Evolutionary conservation across 2,797 vertebrate species (phyloP), one percentile per base, ranked within the genome.

Genomic region (Chelon auratus): DNA sequence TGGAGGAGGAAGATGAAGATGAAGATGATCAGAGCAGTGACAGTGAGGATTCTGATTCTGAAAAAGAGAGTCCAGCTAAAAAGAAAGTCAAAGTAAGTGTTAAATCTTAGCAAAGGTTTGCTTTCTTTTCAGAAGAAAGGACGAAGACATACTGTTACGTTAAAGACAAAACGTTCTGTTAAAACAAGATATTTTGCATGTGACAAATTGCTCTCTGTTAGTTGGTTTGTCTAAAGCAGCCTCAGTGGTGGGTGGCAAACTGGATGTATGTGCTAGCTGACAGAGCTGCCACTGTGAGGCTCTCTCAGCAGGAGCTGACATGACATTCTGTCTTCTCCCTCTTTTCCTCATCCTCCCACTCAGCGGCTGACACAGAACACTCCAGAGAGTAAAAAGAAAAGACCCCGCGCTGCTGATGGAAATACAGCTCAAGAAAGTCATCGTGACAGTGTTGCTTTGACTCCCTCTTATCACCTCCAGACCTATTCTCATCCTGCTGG

Each of bases 31-130:
- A 93, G 87, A 97, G 95, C 89, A 93, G 93, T 59, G 95, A 96
- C 90, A 97, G 96, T 65, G 95, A 95, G 53, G 95, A 96, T 71
- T 96, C 96, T 1, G 95, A 97, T 90, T 96, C 94, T 1, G 96
- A 96, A 88, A 95, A 89, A 5, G 94, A 96, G 89, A 88, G 91
- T 87, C 92, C 75, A 75, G 85, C 86, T 72, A 94, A 94, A 91
- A 92, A 65, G 75, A 95, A 96, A 90, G 93, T 91, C 77, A 95
- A 95, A 94, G 96, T 88, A 68, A 73, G 63, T 52, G 12, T 63
- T 42, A 42, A 42, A 42, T 9, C 40, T 42, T 42, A 14, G 14
- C 40, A 42, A 42, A 42, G 13, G 14, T 42, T 42, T 36, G 18
- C 9, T 65, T 75, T 24, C 0, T 43, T 62, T 53, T 17, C 4